These are phyloP conservation scores for Ammospiza nelsoni DNA, from an alignment of 2,113 vertebrate genomes.

Conservation along the genomic window DNA sequence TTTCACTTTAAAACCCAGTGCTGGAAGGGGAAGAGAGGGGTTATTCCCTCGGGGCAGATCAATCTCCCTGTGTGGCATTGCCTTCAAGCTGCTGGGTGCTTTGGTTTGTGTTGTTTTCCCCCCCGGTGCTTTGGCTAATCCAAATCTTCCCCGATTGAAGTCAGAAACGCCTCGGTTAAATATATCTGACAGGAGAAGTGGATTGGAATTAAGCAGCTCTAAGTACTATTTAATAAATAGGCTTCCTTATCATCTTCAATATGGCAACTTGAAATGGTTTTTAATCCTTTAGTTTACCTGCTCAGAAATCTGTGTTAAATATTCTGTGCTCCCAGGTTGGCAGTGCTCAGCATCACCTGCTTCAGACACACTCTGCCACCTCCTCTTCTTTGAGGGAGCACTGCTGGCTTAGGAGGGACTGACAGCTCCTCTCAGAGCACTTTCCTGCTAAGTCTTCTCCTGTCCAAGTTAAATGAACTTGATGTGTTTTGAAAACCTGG, in stretches of 20 bases:
- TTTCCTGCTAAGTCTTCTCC: fast-evolving
- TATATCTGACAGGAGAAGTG: slow-evolving; percentile 2
- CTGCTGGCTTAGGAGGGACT: fast-evolving
- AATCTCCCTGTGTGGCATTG: neutral
- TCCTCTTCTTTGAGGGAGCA: neutral
- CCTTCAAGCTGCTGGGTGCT: neutral
- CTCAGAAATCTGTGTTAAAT: neutral
- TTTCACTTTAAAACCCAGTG: neutral
- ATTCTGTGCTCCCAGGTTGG: neutral
- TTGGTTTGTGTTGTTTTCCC: neutral
- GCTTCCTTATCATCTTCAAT: neutral
- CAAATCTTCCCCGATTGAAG: neutral
- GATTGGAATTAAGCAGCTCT: slow-evolving; percentile 35
- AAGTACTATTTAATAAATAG: neutral
- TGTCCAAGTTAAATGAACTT: neutral
- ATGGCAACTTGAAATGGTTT: neutral
- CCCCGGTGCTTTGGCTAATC: neutral
- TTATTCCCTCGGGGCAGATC: neutral
- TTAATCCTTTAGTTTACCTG: slow-evolving; percentile 30
- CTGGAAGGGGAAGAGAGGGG: neutral
- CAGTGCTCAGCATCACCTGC: neutral
- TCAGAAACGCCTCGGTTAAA: slow-evolving; percentile 9
- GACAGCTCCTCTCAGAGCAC: neutral
- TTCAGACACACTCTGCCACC: neutral
- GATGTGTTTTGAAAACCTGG: neutral